Evolutionary conservation across 35 echinoderm and acorn worm genomes (phyloP), one percentile per base, ranked within the genome.

Genomic region (Apostichopus californicus): DNA sequence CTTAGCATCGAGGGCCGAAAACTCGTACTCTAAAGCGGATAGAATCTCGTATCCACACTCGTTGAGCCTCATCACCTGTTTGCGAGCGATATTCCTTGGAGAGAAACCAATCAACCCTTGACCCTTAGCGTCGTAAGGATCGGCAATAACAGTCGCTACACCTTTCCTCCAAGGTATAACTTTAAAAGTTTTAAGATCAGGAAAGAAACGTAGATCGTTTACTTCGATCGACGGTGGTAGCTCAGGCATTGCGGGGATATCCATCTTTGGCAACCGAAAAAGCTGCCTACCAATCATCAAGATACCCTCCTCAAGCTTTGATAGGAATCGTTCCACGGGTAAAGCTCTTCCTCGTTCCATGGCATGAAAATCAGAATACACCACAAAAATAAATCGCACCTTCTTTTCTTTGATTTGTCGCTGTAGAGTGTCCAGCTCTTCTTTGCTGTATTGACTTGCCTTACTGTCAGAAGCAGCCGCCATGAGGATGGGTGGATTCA

Each of bases 11-110:
- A 92, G 25, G 9, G 28, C 5, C 2, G n/a, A 60, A 52, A 92
- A 92, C 57, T 92, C 90, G 28, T 92, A 92, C 14, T 79, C 90
- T 9, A 80, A 65, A 25, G 90, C 52, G 57, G 90, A 92, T 8
- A 80, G 57, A 9, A 92, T 26, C n/a, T n/a, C 5, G 25, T 56
- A 92, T 21, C 90, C 90, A 25, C 46, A 46, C 18, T 92, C 90
- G 11, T 58, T 20, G 25, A 92, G 56, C 5, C 77, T 18, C 8
- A 60, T 77, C 15, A 92, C n/a, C 28, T 82, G 75, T 12, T 56
- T 18, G 57, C 55, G 20, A 1, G 90, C 90, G 23, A 92, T 57
- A 9, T 80, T 54, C 18, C 90, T 22, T 5, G 90, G 20, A 64
- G 14, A 61, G 22, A 57, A 61, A 82, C 22, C 57, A 59, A 26